Evolutionary conservation across 2,797 vertebrate species (phyloP).

Genomic region (Syncerus caffer): DNA sequence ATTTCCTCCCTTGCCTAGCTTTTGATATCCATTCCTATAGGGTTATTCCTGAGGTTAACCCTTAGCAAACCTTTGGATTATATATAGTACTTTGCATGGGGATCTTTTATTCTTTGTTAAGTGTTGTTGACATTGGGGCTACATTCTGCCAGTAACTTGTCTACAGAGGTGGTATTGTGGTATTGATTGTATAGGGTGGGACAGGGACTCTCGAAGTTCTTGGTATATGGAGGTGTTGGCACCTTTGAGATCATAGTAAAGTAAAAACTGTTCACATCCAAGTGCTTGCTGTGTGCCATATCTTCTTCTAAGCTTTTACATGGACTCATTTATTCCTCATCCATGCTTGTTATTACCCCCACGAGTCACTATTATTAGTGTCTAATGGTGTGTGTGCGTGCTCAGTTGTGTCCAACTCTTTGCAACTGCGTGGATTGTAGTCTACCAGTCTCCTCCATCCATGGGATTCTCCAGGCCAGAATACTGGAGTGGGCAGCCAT

Average conservation of each 20-base stretch:
- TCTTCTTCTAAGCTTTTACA: neutral
- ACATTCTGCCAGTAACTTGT: neutral
- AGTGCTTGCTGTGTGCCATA: neutral
- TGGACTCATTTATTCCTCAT: neutral
- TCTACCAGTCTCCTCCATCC: neutral
- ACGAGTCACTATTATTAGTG: neutral
- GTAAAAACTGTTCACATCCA: neutral
- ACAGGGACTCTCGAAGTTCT: neutral
- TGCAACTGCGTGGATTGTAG: neutral
- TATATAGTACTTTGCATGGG: neutral
- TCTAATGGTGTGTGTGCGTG: neutral
- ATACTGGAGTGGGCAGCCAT: neutral
- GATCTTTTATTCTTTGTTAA: neutral
- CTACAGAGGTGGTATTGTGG: neutral
- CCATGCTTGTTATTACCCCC: neutral
- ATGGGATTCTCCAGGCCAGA: neutral
- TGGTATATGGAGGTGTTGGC: neutral
- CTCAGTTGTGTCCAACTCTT: neutral
- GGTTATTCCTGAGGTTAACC: neutral
- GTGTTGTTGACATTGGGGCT: neutral
- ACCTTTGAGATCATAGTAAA: neutral
- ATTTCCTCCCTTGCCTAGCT: neutral
- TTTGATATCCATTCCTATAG: neutral
- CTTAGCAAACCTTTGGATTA: neutral
- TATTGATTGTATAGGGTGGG: neutral